phyloP scores from a whole-genome alignment of 2,113 vertebrate species.

The Osmerus eperlanus region DNA sequence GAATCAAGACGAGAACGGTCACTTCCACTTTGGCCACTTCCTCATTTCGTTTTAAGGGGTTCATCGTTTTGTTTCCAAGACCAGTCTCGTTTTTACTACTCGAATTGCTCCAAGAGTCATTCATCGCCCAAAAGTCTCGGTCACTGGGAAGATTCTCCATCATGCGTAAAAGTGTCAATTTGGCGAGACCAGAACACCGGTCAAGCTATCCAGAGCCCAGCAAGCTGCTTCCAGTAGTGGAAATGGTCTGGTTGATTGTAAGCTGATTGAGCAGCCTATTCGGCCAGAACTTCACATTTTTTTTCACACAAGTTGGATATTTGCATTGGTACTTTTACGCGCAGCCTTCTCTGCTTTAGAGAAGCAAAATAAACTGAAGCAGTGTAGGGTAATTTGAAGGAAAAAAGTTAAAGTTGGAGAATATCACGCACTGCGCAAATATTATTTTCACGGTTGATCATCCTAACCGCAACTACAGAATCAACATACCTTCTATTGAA shows the following conservation, averaged over 20 bases:
- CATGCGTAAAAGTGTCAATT: constrained; percentile 51
- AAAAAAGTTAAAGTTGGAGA: no score
- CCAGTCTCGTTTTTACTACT: constrained; percentile 59
- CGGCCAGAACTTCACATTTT: no score
- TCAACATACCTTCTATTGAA: no score
- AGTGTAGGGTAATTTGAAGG: no score
- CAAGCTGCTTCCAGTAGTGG: neutral
- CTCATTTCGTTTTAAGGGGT: constrained; percentile 85
- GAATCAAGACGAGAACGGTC: constrained; percentile 84
- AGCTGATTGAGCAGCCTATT: no score
- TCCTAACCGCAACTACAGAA: no score
- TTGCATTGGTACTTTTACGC: no score
- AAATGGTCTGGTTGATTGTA: neutral
- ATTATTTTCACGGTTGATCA: no score
- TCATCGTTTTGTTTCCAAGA: constrained; percentile 71
- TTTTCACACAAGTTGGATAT: no score
- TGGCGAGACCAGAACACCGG: constrained; percentile 13
- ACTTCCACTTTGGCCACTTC: constrained; percentile 95
- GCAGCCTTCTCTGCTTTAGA: no score
- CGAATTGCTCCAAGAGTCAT: constrained; percentile 70
- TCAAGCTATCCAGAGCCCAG: neutral
- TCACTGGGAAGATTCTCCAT: constrained; percentile 68
- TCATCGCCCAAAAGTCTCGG: constrained; percentile 39
- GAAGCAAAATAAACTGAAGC: no score
- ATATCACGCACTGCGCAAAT: no score